A percentile compares a stretch with the other conserved stretches of the same genome.
Evolutionary conservation across 2,797 vertebrate species (phyloP).

Genomic region (Spheniscus humboldti): DNA sequence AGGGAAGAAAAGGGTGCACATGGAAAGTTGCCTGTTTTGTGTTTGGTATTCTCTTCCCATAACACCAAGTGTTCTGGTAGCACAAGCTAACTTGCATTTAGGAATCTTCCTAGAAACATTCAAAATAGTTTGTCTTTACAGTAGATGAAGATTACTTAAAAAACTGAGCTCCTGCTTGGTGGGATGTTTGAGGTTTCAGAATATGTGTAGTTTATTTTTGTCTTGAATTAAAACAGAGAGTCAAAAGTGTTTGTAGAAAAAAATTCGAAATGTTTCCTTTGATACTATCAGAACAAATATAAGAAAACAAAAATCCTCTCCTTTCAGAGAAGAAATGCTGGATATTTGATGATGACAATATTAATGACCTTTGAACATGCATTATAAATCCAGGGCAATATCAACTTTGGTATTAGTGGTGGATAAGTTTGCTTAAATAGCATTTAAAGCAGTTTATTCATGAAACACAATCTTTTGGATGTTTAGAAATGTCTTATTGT

Average conservation of each 20-base stretch:
- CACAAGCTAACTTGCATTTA: background rate
- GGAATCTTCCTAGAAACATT: background rate
- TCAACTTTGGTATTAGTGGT: background rate
- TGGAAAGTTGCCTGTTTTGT: background rate
- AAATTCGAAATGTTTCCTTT: background rate
- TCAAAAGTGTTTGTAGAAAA: background rate
- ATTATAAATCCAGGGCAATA: background rate
- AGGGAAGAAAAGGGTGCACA: background rate
- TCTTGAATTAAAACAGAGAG: background rate
- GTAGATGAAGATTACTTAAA: background rate
- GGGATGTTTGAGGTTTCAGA: background rate
- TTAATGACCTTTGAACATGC: slow-evolving; percentile 27
- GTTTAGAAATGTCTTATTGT: slow-evolving; percentile 29
- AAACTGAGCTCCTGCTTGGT: background rate
- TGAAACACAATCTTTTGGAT: slow-evolving; percentile 24
- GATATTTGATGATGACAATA: background rate
- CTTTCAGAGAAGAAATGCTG: slow-evolving; percentile 1
- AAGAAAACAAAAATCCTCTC: background rate
- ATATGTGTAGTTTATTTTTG: background rate
- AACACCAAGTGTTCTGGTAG: background rate
- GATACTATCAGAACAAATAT: background rate
- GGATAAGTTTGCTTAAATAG: slow-evolving; percentile 27
- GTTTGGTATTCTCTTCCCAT: background rate
- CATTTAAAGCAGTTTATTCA: slow-evolving; percentile 24
- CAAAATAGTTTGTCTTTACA: background rate